Percentiles rank a stretch among this genome's conserved stretches.
Evolutionary conservation across 2,888 invertebrate genomes (phyloP).

Genomic region (Rhagium mordax): DNA sequence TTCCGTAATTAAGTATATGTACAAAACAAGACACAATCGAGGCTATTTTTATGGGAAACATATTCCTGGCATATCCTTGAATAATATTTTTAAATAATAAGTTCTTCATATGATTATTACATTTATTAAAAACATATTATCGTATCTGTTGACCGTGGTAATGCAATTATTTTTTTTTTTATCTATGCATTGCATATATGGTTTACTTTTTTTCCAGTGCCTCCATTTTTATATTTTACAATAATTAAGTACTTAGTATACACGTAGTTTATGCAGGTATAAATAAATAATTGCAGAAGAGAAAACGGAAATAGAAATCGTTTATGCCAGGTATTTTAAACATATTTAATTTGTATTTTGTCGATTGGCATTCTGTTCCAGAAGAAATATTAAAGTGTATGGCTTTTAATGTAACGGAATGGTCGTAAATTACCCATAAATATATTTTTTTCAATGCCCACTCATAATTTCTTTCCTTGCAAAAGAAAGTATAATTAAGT

Average conservation of each 20-base stretch:
- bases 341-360: neutral
- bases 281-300: neutral
- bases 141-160: neutral
- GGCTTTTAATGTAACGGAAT: too few relatives aligned
- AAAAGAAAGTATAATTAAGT: too few relatives aligned
- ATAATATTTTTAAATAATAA: neutral
- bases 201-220: neutral
- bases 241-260: too few relatives aligned
- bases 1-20: too few relatives aligned
- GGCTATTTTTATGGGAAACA: neutral
- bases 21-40: too few relatives aligned
- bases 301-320: neutral
- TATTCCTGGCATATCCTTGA: neutral
- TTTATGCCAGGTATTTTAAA: neutral
- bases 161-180: neutral
- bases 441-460: too few relatives aligned
- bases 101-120: neutral
- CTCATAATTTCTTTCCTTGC: too few relatives aligned
- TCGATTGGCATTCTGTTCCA: too few relatives aligned
- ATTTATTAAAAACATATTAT: neutral
- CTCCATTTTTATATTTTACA: neutral
- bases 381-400: too few relatives aligned
- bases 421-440: too few relatives aligned
- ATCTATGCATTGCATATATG: neutral
- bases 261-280: too few relatives aligned